Evolutionary conservation across 2,113 vertebrate species (phyloP), one percentile per base, ranked within the genome.

Genomic region (Dissostichus mawsoni): DNA sequence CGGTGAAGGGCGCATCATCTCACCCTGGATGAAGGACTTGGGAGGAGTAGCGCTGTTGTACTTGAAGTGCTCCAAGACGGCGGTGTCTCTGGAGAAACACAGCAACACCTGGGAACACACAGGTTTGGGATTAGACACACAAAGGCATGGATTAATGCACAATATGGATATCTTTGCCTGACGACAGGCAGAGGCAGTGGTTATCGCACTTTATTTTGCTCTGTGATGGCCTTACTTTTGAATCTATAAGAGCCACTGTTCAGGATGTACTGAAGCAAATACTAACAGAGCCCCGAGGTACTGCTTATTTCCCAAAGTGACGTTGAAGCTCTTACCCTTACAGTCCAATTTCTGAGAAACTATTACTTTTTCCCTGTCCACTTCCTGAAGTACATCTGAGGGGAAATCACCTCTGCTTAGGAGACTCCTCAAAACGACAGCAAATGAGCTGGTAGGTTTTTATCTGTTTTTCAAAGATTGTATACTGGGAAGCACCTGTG

Each of bases 11-110:
- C 11, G 13, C 36, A 25, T 63, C 36, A 47, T 80, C 94, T 96
- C 96, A 99, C 98, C 98, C 95, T 88, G 94, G 82, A 98, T 94
- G 83, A 96, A 97, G 41, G 98, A 97, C 79, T 96, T 98, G 8
- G 98, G 97, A 47, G 98, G 98, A 62, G 96, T 96, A 78, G 98
- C 98, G 63, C 98, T 98, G 89, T 96, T 99, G 94, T 98, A 97
- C 51, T 92, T 92, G 76, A 99, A 99, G 92, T 99, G 98, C 69
- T 96, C 94, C 93, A 99, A 80, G 41, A 99, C 96, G 25, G 96
- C 95, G 0, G 97, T 98, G 88, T 99, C 98, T 68, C 98, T 92
- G 69, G 98, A 99, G 90, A 99, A 99, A 87, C 98, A 99, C 74
- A 99, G 95, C 79, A 99, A 88, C 45, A 99, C 97, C 98, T 99